Evolutionary conservation across 2,113 vertebrate species (phyloP).

Genomic region (Poecile atricapillus): DNA sequence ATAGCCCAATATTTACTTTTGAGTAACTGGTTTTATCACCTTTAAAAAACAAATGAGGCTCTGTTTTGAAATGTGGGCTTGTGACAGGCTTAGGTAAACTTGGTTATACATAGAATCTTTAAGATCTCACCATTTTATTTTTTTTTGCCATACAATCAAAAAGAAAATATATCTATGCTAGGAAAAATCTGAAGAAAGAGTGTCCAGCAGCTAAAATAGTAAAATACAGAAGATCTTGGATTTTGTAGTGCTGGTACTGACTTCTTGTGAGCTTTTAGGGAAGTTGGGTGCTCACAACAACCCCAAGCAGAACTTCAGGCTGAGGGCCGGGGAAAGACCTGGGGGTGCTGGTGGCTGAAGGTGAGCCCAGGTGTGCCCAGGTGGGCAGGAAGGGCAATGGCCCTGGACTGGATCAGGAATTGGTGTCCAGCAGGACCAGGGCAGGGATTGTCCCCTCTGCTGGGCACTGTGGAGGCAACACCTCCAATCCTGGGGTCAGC

Average conservation of each 20-base stretch:
- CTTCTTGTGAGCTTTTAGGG: not conserved
- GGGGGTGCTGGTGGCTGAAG: not conserved
- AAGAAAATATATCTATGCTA: not conserved
- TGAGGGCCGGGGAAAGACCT: not conserved
- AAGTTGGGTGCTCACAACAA: not conserved
- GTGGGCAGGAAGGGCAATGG: not conserved
- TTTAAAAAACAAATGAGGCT: not conserved
- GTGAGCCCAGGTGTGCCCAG: not conserved
- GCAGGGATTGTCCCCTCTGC: not conserved
- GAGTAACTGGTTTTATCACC: not conserved
- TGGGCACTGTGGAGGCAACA: not conserved
- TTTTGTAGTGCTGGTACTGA: not conserved
- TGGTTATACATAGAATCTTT: not conserved
- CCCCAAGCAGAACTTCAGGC: not conserved
- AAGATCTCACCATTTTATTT: accelerated
- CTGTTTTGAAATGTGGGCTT: not conserved
- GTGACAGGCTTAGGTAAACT: not conserved
- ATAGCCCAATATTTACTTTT: not conserved
- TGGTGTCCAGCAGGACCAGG: not conserved
- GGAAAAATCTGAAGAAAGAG: not conserved
- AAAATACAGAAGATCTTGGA: not conserved
- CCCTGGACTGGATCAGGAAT: not conserved
- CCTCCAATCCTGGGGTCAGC: accelerated
- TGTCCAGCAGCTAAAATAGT: not conserved
- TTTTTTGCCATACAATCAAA: not conserved